Evolutionary conservation across 2,113 vertebrate genomes (phyloP).

Genomic region (Entosphenus tridentatus): DNA sequence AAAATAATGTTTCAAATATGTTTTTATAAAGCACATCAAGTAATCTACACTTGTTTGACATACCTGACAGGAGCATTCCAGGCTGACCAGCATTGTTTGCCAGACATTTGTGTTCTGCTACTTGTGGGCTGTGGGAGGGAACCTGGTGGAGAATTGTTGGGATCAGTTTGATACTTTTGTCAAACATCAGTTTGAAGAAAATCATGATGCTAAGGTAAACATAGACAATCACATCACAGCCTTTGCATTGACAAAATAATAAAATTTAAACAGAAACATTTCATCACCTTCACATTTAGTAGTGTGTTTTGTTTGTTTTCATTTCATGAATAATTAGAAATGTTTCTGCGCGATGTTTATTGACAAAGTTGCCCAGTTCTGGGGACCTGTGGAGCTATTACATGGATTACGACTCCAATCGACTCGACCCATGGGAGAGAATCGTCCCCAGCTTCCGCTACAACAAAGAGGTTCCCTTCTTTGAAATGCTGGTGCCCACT

Average conservation of each 20-base stretch:
- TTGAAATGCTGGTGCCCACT: conserved; percentile 59
- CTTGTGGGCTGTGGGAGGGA: conserved; percentile 38
- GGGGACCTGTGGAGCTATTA: conserved; percentile 39
- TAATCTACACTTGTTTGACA: conserved; percentile 6
- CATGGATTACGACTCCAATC: conserved; percentile 33
- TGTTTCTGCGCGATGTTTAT: too few relatives aligned
- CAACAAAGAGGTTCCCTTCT: conserved; percentile 33
- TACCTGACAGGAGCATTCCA: conserved; percentile 23
- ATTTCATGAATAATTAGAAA: neutral
- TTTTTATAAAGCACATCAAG: neutral
- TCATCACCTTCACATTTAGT: too few relatives aligned
- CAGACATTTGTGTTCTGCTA: conserved; percentile 52
- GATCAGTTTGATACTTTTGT: conserved; percentile 39
- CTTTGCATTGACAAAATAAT: too few relatives aligned
- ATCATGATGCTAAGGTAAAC: conserved; percentile 30
- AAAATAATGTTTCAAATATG: neutral
- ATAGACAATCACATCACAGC: neutral
- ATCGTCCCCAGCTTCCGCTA: conserved; percentile 44
- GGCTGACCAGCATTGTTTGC: conserved; percentile 25
- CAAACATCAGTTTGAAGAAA: conserved; percentile 34
- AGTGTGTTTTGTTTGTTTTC: neutral
- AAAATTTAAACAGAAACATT: too few relatives aligned
- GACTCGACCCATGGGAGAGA: conserved; percentile 38
- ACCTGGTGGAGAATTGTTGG: conserved; percentile 29
- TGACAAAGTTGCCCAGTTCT: conserved; percentile 28